These are phyloP conservation scores for Drosophila prostipennis DNA, from an alignment of 2,888 invertebrate genomes.

Conservation along the genomic window DNA sequence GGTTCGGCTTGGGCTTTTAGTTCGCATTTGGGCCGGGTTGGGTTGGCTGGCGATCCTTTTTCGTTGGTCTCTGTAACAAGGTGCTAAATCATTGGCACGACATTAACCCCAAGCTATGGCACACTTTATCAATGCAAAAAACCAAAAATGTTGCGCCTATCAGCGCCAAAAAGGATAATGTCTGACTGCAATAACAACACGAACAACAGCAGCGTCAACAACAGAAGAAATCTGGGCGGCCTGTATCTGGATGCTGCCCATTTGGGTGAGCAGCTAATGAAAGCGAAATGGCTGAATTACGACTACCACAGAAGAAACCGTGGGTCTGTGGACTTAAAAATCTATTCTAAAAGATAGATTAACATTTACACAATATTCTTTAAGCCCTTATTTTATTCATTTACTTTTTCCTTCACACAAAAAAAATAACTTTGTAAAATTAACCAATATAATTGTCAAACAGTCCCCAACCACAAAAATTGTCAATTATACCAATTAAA, in stretches of 20 bases:
- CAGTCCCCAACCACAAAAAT: no score
- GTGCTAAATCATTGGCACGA: conserved; percentile 83
- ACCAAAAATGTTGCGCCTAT: conserved; percentile 66
- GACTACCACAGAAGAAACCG: conserved; percentile 39
- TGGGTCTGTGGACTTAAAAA: conserved; percentile 12
- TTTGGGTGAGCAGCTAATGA: conserved; percentile 67
- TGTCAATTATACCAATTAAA: no score
- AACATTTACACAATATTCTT: no score
- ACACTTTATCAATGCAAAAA: conserved; percentile 82
- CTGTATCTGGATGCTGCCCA: conserved; percentile 38
- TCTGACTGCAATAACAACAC: conserved; percentile 49
- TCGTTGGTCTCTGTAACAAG: conserved; percentile 74
- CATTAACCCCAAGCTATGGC: conserved; percentile 83
- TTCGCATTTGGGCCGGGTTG: conserved; percentile 10
- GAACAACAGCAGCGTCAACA: conserved; percentile 45
- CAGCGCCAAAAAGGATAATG: conserved; percentile 72
- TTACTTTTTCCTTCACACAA: no score
- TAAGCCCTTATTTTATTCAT: no score
- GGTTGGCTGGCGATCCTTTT: conserved; percentile 11
- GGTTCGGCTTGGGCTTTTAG: conserved; percentile 32
- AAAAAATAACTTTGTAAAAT: no score
- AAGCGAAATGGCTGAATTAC: conserved; percentile 74
- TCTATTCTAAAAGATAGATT: no score
- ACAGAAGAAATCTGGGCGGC: conserved; percentile 35
- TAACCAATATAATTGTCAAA: no score